These are phyloP conservation scores for Morelia viridis DNA, from an alignment of 2,797 vertebrate genomes.

Conservation along the genomic window DNA sequence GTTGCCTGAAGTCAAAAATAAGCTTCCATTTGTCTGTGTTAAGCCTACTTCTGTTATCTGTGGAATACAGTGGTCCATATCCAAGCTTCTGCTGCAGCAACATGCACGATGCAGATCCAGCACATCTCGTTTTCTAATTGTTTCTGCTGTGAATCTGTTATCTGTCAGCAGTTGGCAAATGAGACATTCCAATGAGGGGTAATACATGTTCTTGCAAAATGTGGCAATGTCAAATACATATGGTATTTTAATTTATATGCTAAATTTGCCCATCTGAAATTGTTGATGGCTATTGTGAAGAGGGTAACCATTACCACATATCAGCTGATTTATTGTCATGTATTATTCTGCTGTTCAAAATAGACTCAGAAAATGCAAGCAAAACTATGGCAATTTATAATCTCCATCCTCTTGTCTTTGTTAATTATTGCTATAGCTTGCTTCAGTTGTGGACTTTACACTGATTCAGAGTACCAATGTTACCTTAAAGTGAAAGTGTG, in stretches of 20 bases:
- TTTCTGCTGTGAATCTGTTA: not conserved
- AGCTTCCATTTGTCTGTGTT: not conserved
- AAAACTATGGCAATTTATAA: not conserved
- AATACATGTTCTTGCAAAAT: not conserved
- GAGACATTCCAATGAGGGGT: not conserved
- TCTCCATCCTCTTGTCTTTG: not conserved
- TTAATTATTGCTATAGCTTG: not conserved
- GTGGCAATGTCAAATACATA: not conserved
- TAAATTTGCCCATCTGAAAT: constrained; percentile 7
- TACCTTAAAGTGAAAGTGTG: not conserved
- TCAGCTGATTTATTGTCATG: not conserved
- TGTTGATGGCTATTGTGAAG: not conserved
- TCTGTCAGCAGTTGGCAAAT: constrained; percentile 1
- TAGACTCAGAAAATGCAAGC: not conserved
- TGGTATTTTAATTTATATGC: not conserved
- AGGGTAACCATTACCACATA: not conserved
- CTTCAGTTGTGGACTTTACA: not conserved
- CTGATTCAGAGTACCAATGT: not conserved
- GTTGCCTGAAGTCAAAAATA: not conserved
- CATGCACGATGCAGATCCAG: not conserved
- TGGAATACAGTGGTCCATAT: not conserved
- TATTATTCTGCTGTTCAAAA: not conserved
- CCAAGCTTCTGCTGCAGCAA: not conserved
- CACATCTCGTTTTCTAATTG: not conserved
- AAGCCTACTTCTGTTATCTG: not conserved